These are phyloP conservation scores for Polyergus mexicanus DNA, from an alignment of 1,140 invertebrate genomes.

Conservation along the genomic window DNA sequence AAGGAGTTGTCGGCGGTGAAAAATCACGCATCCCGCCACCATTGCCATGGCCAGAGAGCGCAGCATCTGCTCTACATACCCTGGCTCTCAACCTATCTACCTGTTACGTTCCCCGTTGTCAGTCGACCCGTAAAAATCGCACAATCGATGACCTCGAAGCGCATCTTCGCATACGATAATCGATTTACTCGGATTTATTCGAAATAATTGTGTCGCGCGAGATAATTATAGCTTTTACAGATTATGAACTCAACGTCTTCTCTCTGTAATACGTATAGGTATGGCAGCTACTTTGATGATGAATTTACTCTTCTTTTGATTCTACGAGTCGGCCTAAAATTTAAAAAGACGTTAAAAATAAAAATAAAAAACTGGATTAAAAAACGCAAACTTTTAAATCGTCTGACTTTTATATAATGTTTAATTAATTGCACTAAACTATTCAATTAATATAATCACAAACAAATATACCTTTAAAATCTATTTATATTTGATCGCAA, in stretches of 20 bases:
- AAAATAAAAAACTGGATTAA: no score
- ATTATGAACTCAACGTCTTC: conserved; percentile 11
- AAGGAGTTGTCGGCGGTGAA: conserved; percentile 83
- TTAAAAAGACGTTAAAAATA: not conserved
- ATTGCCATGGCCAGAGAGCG: conserved; percentile 67
- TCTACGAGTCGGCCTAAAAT: not conserved
- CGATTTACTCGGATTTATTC: conserved; percentile 26
- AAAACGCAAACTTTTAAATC: not conserved
- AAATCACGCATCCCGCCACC: conserved; percentile 82
- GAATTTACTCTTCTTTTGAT: conserved; percentile 15
- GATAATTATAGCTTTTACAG: conserved; percentile 53
- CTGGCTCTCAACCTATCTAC: conserved; percentile 80
- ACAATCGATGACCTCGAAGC: conserved; percentile 59
- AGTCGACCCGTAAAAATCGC: conserved; percentile 51
- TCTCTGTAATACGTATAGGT: not conserved
- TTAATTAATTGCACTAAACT: no score
- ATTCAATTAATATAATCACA: conserved; percentile 4
- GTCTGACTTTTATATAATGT: not conserved
- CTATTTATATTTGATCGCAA: not conserved
- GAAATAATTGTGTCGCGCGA: conserved; percentile 37
- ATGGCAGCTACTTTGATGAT: conserved; percentile 8
- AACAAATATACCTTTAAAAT: not conserved
- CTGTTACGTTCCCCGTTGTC: not conserved
- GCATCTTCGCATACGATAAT: conserved; percentile 67
- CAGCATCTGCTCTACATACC: conserved; percentile 84